phyloP scores from a whole-genome alignment of 2,113 vertebrate species.

The Bos indicus region DNA sequence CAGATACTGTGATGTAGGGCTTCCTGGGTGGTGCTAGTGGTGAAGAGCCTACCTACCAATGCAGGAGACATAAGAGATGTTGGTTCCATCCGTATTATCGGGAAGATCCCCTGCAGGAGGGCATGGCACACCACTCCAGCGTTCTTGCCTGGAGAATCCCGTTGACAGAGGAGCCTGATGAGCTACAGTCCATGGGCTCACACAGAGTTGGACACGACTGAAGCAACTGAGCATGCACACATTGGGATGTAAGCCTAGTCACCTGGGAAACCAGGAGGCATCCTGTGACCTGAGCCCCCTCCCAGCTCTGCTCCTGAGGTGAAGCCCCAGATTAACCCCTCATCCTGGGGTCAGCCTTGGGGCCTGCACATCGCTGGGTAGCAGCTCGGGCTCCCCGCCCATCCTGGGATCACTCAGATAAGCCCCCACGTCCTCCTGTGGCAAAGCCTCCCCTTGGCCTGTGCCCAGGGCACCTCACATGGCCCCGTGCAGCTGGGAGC shows the following conservation, averaged over 20 bases:
- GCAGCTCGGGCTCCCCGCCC: no score
- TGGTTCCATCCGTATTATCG: fast-evolving
- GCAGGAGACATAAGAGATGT: fast-evolving
- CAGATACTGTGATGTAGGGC: fast-evolving
- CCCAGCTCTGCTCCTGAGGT: no score
- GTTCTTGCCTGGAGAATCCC: fast-evolving
- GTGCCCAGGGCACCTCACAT: no score
- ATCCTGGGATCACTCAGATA: no score
- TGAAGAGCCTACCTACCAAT: fast-evolving
- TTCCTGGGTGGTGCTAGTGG: background rate
- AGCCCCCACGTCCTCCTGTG: no score
- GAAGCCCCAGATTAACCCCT: no score
- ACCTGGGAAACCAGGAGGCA: no score
- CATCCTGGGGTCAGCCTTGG: no score
- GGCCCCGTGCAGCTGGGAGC: background rate
- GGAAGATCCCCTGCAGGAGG: background rate
- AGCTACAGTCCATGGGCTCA: background rate
- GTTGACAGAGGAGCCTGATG: background rate
- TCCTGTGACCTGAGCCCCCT: no score
- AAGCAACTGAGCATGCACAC: no score
- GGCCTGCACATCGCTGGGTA: no score
- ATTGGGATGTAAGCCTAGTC: fast-evolving
- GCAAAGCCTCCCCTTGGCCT: no score
- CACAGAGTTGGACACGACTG: fast-evolving
- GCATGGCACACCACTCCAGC: fast-evolving